Base-by-base conservation (phyloP, 92 coral and sea anemone species). In the Blastomussa wellsi region DNA sequence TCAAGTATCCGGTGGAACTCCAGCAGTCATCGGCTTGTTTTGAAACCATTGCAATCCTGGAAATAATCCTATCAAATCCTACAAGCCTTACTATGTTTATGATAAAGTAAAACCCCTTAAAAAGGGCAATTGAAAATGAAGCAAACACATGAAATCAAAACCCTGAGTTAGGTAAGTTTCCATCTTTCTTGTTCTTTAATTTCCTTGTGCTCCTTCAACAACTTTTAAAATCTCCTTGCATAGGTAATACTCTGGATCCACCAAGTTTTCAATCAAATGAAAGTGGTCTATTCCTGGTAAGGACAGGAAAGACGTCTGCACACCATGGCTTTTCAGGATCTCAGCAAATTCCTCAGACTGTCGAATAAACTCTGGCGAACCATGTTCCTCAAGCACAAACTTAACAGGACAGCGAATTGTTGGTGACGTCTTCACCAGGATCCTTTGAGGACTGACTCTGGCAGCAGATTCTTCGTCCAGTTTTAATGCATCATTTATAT, bases 231-330 rank as follows among this genome's bases (percentile, higher is more conserved):
- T 79, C 55, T 84, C 89, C 84, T 75, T 71, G 55, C 47, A 41
- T 0, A 92, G 79, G 49, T 6, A 22, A 79, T 51, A 82, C 28
- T 84, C 91, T 26, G 82, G 70, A 36, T 84, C 66, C 6, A 77
- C 57, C 86, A 88, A 35, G 42, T 93, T 88, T 85, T 93, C 94
- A 49, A 88, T 39, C 29, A 88, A 26, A 57, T 75, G 60, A 39
- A 93, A 93, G 73, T 93, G 95, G 76, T 90, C 94, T 1, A 73
- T 75, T n/a, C 87, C 85, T 49, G 93, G 92, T 41, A 91, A 10
- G 36, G 42, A 48, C 22, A 90, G 48, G 37, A 93, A 86, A 33
- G 79, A 39, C 72, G 39, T 71, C 37, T 52, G 80, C n/a, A 83
- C 69, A 20, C 81, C 85, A 79, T 77, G 86, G 48, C 65, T 37